Base-by-base conservation (phyloP, 2,113 vertebrate genomes). In the Otolemur garnettii region DNA sequence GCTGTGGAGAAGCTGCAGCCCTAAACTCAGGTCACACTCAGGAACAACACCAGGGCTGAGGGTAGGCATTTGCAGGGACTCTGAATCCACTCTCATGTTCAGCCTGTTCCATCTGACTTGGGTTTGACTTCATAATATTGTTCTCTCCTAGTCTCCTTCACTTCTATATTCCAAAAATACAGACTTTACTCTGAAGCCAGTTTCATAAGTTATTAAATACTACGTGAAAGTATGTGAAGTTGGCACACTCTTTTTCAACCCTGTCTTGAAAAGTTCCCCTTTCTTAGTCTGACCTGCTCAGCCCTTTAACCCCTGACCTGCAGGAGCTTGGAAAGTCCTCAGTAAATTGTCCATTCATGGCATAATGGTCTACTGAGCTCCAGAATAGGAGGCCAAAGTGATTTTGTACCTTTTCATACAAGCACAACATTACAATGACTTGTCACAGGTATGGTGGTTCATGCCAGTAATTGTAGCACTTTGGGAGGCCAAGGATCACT, bases 141-240 rank as follows among this genome's bases (percentile, higher is more conserved):
- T 98, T 98, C 94, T 77, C 81, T 94, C 68, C 97, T 93, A 66
- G 55, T 96, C 88, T 53, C 38, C 87, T 97, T 98, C 87, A 97
- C 96, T 98, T 98, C 97, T 98, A 90, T 98, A 97, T 98, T 98
- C 98, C 94, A 95, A 97, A 96, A 96, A 97, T 97, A 98, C 88
- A 97, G 97, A 97, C 96, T 98, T 95, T 72, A 94, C 94, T 96
- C 98, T 98, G 98, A 98, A 98, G 98, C 94, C 86, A 95, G 91
- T 98, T 98, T 98, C 96, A 94, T 98, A 93, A 97, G 91, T 97
- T 98, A 98, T 98, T 98, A 98, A 98, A 98, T 98, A 93, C 97
- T 97, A 96, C 97, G 97, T 98, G 96, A 98, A 95, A 97, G 96
- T 97, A 92, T 96, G 95, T 98, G 95, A 98, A 97, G 86, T 97